These are phyloP conservation scores for Zelostemma sp. DNA, from an alignment of 1,140 invertebrate genomes.

Conservation along the genomic window DNA sequence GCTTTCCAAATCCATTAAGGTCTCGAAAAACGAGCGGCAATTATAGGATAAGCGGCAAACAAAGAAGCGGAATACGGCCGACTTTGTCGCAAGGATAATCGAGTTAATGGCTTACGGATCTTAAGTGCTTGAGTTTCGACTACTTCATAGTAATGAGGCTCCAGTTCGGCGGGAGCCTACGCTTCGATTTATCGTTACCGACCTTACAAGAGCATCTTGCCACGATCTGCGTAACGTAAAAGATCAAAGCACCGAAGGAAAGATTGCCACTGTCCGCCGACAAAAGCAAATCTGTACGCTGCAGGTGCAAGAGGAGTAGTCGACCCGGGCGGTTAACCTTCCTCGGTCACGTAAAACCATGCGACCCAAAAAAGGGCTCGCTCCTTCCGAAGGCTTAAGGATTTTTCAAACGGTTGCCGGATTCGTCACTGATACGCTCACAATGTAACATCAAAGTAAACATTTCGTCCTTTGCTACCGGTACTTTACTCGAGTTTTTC, in stretches of 20 bases:
- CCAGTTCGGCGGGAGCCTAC: constrained; percentile 1
- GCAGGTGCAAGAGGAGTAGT: constrained; percentile 12
- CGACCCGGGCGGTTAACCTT: constrained; percentile 7
- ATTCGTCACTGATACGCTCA: constrained; percentile 9
- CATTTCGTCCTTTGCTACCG: background rate
- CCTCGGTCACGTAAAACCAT: background rate
- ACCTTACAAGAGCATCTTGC: constrained; percentile 7
- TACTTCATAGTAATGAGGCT: constrained; percentile 14
- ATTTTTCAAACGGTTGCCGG: background rate
- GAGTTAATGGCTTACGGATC: constrained; percentile 2
- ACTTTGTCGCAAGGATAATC: background rate
- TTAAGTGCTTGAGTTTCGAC: constrained; percentile 1
- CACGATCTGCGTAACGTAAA: constrained; percentile 15
- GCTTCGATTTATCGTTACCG: constrained; percentile 9
- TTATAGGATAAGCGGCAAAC: background rate
- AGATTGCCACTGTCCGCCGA: constrained; percentile 15
- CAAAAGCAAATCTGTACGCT: constrained; percentile 14
- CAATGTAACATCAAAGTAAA: background rate
- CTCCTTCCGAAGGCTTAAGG: background rate
- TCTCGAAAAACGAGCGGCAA: background rate
- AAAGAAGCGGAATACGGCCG: background rate
- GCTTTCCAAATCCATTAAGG: background rate
- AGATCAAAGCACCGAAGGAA: constrained; percentile 13
- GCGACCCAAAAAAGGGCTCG: background rate
- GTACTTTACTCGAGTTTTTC: background rate